Conservation (phyloP, 2,113 vertebrate species). For the Lichenostomus cassidix region DNA sequence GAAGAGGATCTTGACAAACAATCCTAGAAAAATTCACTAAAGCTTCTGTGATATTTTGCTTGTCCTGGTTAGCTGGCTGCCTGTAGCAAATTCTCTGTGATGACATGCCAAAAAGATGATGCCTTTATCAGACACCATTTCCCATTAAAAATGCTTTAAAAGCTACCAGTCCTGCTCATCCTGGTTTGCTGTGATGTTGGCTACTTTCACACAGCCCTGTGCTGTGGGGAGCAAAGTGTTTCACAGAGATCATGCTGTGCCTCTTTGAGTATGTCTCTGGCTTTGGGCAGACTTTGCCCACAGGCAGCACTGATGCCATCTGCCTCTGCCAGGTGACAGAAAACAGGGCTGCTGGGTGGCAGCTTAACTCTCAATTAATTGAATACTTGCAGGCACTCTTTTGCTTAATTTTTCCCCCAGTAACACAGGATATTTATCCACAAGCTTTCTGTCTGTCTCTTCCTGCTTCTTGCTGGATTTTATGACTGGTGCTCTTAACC, state of each 20-base stretch:
- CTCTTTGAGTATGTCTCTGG: neutral
- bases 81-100: slow-evolving; percentile 18
- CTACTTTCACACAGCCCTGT: neutral
- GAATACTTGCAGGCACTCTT: neutral
- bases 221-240: neutral
- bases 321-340: slow-evolving; percentile 1
- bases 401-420: neutral
- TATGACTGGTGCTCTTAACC: neutral
- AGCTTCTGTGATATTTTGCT: neutral
- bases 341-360: neutral
- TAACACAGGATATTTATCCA: neutral
- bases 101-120: slow-evolving; percentile 3
- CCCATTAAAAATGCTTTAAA: neutral
- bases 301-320: neutral
- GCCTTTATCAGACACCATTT: neutral
- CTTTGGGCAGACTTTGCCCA: neutral
- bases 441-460: neutral
- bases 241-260: accelerated
- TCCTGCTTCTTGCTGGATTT: neutral
- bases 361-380: neutral
- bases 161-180: neutral
- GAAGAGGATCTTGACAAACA: neutral
- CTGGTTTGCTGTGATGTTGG: neutral
- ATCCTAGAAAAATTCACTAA: neutral
- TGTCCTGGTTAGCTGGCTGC: neutral